phyloP scores from a whole-genome alignment of 2,888 invertebrate species.

The Cenopis cana region DNA sequence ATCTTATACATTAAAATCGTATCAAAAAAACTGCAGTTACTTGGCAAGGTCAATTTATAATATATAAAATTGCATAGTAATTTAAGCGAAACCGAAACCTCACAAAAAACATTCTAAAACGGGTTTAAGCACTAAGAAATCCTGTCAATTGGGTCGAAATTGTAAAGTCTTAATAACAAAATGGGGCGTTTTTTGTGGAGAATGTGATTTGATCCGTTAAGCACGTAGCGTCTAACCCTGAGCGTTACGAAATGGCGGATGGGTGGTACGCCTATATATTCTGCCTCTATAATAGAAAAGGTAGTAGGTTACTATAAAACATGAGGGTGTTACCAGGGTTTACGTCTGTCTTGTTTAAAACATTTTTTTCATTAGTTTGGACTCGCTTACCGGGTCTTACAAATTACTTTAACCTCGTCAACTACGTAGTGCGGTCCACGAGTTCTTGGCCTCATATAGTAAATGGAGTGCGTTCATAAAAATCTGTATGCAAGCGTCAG shows the following conservation, averaged over 20 bases:
- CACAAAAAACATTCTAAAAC: conserved; percentile 5
- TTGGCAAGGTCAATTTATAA: conserved; percentile 5
- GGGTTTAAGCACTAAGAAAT: neutral
- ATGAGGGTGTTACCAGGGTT: neutral
- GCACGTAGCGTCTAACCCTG: conserved; percentile 50
- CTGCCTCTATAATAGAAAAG: neutral
- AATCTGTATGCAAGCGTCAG: no score
- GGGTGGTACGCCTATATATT: conserved; percentile 48
- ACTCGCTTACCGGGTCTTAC: conserved; percentile 12
- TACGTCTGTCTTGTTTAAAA: neutral
- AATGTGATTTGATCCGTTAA: conserved; percentile 38
- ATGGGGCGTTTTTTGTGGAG: conserved; percentile 31
- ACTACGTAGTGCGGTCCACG: no score
- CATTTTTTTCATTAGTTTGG: conserved; percentile 37
- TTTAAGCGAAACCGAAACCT: neutral
- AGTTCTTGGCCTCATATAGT: no score
- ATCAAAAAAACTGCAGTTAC: conserved; percentile 21
- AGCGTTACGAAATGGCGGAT: conserved; percentile 57
- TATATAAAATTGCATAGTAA: conserved; percentile 12
- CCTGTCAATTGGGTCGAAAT: conserved; percentile 17
- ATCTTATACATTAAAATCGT: conserved; percentile 15
- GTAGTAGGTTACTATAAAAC: neutral
- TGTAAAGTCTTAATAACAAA: conserved; percentile 21
- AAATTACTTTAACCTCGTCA: conserved; percentile 32
- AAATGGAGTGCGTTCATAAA: no score